Conservation (phyloP, 2,888 invertebrate species). For the Anoplius nigerrimus region DNA sequence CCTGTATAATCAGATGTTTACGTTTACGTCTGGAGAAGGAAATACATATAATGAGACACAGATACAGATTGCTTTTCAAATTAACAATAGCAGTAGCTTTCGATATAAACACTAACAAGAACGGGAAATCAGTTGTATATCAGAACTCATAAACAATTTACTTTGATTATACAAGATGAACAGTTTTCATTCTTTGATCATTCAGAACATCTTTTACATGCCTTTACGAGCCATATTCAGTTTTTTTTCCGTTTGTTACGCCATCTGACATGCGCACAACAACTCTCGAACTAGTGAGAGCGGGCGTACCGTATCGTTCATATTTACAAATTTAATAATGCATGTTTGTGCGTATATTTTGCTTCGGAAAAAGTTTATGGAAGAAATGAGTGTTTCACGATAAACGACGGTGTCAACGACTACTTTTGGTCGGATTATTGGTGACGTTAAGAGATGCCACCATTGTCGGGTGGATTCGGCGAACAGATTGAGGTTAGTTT, state of each 20-base stretch:
- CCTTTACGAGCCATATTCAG: too few relatives aligned
- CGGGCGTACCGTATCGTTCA: slow-evolving; percentile 35
- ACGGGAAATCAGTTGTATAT: too few relatives aligned
- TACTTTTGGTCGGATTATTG: not conserved
- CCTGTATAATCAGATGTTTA: too few relatives aligned
- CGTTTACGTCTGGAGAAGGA: too few relatives aligned
- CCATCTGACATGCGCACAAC: slow-evolving; percentile 23
- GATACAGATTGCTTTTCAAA: too few relatives aligned
- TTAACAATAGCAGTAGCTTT: too few relatives aligned
- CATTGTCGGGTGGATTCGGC: slow-evolving; percentile 74
- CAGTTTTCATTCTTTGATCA: too few relatives aligned
- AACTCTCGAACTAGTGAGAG: slow-evolving; percentile 12
- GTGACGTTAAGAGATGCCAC: slow-evolving; percentile 62
- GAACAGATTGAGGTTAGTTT: slow-evolving; percentile 79
- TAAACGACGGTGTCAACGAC: slow-evolving; percentile 3
- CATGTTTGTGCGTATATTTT: slow-evolving; percentile 26
- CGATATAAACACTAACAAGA: too few relatives aligned
- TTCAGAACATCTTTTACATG: too few relatives aligned
- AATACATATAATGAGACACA: too few relatives aligned
- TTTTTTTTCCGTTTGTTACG: not conserved
- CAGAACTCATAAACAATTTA: too few relatives aligned
- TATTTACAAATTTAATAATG: slow-evolving; percentile 44
- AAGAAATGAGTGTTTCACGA: slow-evolving; percentile 1
- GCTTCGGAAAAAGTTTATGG: slow-evolving; percentile 20
- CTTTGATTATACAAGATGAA: too few relatives aligned